Evolutionary conservation across 2,797 vertebrate genomes (phyloP).

Genomic region (Pipistrellus pipistrellus): DNA sequence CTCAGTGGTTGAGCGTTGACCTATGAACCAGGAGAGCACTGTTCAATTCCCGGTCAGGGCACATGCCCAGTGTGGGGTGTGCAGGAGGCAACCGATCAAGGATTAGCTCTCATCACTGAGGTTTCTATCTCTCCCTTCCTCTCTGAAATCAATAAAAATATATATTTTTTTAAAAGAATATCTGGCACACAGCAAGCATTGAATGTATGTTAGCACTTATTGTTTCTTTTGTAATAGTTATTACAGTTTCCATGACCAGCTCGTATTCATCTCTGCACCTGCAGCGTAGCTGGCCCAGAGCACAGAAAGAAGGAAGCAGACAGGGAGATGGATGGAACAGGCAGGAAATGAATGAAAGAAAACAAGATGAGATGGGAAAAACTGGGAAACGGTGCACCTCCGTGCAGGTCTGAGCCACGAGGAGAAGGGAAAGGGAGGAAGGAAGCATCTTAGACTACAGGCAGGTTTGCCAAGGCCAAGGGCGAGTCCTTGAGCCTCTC

Average conservation of each 20-base stretch:
- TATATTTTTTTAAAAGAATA: background rate
- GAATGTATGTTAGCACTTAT: conserved; percentile 20
- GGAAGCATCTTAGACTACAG: background rate
- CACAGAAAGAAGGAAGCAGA: background rate
- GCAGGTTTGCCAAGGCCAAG: background rate
- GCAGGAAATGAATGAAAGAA: background rate
- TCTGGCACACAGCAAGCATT: background rate
- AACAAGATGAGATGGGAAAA: background rate
- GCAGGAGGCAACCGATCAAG: too few species aligned
- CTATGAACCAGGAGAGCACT: too few species aligned
- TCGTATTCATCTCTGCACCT: background rate
- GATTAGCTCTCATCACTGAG: too few species aligned
- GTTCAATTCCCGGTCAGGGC: too few species aligned
- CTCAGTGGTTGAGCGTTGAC: too few species aligned
- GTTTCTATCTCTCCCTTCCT: too few species aligned
- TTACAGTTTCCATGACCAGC: conserved; percentile 1
- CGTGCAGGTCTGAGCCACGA: background rate
- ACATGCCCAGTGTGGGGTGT: too few species aligned
- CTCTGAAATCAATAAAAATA: too few species aligned
- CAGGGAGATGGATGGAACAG: background rate
- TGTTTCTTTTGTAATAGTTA: conserved; percentile 37
- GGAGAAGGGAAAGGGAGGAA: background rate
- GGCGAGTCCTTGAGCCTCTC: background rate
- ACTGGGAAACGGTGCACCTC: background rate
- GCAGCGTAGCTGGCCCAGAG: background rate